Conservation (phyloP, 53 echinoderm and acorn worm genomes). For the Temnopleurus reevesii region DNA sequence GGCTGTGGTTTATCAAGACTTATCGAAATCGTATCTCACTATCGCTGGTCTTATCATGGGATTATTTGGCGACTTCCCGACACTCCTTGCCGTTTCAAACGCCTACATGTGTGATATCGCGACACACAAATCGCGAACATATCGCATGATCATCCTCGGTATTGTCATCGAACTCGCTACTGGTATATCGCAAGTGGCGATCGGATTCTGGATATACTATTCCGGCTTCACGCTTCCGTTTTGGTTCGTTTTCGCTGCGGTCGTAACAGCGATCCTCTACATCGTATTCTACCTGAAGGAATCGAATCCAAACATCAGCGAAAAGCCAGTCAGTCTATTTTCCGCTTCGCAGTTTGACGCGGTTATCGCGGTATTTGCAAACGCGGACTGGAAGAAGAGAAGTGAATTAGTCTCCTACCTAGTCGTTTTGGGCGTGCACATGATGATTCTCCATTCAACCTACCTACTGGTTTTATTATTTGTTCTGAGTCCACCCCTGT, state of each 20-base stretch:
- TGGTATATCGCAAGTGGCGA: slow-evolving; percentile 69
- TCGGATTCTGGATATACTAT: slow-evolving; percentile 69
- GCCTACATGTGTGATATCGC: slow-evolving; percentile 79
- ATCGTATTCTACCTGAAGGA: slow-evolving; percentile 55
- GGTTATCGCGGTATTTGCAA: slow-evolving; percentile 47
- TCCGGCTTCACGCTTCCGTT: slow-evolving; percentile 61
- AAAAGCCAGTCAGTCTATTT: background rate
- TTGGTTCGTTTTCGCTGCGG: slow-evolving; percentile 61
- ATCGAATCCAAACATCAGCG: background rate
- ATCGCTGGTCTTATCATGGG: slow-evolving; percentile 74
- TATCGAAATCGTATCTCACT: slow-evolving; percentile 69
- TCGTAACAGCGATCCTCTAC: slow-evolving; percentile 53
- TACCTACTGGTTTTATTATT: slow-evolving; percentile 56
- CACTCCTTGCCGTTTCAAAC: slow-evolving; percentile 68
- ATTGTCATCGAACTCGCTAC: slow-evolving; percentile 69
- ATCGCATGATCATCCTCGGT: slow-evolving; percentile 75
- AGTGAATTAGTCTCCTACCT: slow-evolving; percentile 54
- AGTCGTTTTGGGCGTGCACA: slow-evolving; percentile 61
- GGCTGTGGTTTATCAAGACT: slow-evolving; percentile 54
- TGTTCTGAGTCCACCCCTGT: slow-evolving; percentile 60
- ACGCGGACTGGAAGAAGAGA: background rate
- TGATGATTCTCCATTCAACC: slow-evolving; percentile 66
- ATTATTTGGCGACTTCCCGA: slow-evolving; percentile 69
- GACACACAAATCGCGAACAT: slow-evolving; percentile 58
- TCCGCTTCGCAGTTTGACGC: slow-evolving; percentile 54